Percentiles rank a stretch among this genome's conserved stretches.
phyloP scores from a whole-genome alignment of 2,888 invertebrate genomes.

The Linnaemya tessellans region DNA sequence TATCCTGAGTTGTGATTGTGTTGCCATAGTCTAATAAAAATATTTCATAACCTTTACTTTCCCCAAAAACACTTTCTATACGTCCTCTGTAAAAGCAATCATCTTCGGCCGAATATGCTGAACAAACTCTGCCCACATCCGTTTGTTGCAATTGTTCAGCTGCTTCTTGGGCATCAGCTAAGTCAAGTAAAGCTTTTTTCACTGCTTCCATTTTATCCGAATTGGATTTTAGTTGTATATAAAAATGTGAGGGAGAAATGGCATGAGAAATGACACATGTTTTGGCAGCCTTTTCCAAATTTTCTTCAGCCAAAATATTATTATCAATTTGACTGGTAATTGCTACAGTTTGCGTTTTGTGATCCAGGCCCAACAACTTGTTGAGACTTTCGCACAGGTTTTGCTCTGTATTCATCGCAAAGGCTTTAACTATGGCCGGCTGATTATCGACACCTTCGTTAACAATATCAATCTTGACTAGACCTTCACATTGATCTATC shows the following conservation, averaged over 20 bases:
- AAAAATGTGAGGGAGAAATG: conserved; percentile 88
- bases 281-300: conserved; percentile 72
- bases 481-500: conserved; percentile 77
- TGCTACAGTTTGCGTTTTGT: conserved; percentile 65
- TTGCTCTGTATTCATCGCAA: conserved; percentile 75
- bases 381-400: conserved; percentile 78
- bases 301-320: conserved; percentile 20
- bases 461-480: conserved; percentile 77
- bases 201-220: conserved; percentile 77
- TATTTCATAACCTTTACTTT: conserved; percentile 88
- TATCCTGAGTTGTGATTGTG: conserved; percentile 84
- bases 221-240: conserved; percentile 86
- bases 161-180: conserved; percentile 73
- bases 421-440: conserved; percentile 78
- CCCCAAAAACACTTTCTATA: conserved; percentile 87
- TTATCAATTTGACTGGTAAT: conserved; percentile 43
- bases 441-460: conserved; percentile 70
- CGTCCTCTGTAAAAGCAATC: conserved; percentile 93
- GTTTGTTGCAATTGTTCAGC: conserved; percentile 61
- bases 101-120: conserved; percentile 85
- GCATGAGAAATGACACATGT: conserved; percentile 88
- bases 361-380: conserved; percentile 75
- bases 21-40: conserved; percentile 89
- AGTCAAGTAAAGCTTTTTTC: conserved; percentile 72
- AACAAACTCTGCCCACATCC: conserved; percentile 72